phyloP scores from a whole-genome alignment of 1,140 invertebrate genomes.

The Dendroctonus valens region DNA sequence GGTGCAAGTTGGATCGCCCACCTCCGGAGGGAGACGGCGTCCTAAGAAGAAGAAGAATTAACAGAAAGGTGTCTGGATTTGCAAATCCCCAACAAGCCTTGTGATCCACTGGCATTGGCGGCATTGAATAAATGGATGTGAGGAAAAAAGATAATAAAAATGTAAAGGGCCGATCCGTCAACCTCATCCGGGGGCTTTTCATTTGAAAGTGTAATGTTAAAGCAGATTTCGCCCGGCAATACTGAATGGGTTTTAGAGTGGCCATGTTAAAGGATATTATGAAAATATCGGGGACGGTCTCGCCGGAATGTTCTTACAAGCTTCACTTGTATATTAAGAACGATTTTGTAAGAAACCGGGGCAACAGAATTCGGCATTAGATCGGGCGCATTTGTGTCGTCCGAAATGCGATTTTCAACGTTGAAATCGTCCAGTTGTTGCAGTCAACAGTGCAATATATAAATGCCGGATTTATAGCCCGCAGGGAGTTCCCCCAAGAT shows the following conservation, averaged over 20 bases:
- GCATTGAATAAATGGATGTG: not conserved
- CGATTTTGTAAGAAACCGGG: slow-evolving; percentile 3
- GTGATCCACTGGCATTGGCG: not conserved
- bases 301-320: not conserved
- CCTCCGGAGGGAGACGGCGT: too few relatives aligned
- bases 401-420: too few relatives aligned
- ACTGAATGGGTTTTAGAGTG: slow-evolving; percentile 22
- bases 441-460: too few relatives aligned
- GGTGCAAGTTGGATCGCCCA: too few relatives aligned
- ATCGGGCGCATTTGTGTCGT: too few relatives aligned
- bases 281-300: slow-evolving; percentile 16
- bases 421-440: too few relatives aligned
- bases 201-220: slow-evolving; percentile 28
- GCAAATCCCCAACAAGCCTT: too few relatives aligned
- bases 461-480: too few relatives aligned
- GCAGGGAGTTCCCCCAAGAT: too few relatives aligned
- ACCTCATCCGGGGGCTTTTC: slow-evolving; percentile 23
- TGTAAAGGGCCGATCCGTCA: slow-evolving; percentile 25
- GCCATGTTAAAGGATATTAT: slow-evolving; percentile 21
- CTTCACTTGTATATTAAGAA: slow-evolving; percentile 10
- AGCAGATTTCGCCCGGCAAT: slow-evolving; percentile 6
- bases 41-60: too few relatives aligned
- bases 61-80: too few relatives aligned
- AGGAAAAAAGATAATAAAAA: slow-evolving; percentile 20
- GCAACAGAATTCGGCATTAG: not conserved